Base-by-base conservation (phyloP, 2,888 invertebrate species). In the Sinohyriopsis cumingii region DNA sequence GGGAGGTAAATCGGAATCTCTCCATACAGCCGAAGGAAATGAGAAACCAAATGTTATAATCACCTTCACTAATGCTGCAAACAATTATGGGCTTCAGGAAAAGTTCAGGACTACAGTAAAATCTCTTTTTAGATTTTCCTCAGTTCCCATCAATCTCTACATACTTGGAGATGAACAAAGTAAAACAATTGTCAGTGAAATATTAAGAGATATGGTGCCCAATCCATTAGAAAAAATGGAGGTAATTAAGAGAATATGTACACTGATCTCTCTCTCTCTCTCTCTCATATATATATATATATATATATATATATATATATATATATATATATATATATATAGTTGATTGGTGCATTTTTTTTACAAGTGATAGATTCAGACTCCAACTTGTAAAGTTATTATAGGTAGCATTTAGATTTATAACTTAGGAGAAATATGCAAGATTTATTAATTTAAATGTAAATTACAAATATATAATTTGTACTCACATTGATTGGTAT, bases 91-190 rank as follows among this genome's bases (percentile, higher is more conserved):
- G 18, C 71, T 86, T 12, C 80, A 82, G 55, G 28, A 54, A 9
- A 84, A 81, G 63, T 83, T 86, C 61, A 76, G 73, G 68, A 76
- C 68, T 0, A 80, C 82, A 28, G 77, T 85, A 9, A 28, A 63
- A 12, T 84, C 84, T 0, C 68, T 86, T 69, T 73, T 82, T 9
- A 68, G 67, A 56, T 71, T 76, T 69, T 59, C 82, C 9, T 78
- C 76, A 12, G 63, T 72, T 28, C 69, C 65, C 9, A 61, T 85
- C 1, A 72, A 67, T 28, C 56, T 90, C 3, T 80, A 85, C 68
- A 82, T 90, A 6, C 82, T 88, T 24, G 88, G 88, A 25, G 89
- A 89, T 70, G 55, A 45, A 3, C 69, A 78, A 24, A 89, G 89
- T 76, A 83, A 83, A 60, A 62, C 66, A 6, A 72, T 87, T 7